These are phyloP conservation scores for Scomber japonicus DNA, from an alignment of 2,113 vertebrate species.

Conservation along the genomic window DNA sequence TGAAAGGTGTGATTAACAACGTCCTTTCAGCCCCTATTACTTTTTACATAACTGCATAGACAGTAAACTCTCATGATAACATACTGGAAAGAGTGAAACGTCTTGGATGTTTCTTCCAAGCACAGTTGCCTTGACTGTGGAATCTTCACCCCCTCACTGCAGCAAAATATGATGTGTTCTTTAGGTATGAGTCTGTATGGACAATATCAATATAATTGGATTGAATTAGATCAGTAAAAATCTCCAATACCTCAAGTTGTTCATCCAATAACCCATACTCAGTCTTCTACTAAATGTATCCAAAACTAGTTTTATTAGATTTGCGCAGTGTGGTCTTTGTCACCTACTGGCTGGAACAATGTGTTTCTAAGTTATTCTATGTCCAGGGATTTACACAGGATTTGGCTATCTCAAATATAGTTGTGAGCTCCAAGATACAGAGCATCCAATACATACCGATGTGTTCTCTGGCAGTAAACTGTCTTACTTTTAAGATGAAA, in stretches of 20 bases:
- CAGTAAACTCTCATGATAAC: slow-evolving; percentile 24
- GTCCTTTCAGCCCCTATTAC: not conserved
- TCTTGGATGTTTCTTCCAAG: slow-evolving; percentile 33
- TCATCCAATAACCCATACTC: not conserved
- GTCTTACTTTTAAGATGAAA: slow-evolving; percentile 10
- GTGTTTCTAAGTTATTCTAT: slow-evolving; percentile 2
- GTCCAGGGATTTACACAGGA: not conserved
- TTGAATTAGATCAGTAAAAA: slow-evolving; percentile 20
- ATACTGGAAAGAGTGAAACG: slow-evolving; percentile 26
- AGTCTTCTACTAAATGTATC: not conserved
- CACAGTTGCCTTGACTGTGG: slow-evolving; percentile 21
- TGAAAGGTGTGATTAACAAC: not conserved
- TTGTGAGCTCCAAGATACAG: slow-evolving; percentile 12
- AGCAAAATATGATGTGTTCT: slow-evolving; percentile 28
- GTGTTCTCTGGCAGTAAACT: slow-evolving; percentile 42
- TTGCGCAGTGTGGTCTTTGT: not conserved
- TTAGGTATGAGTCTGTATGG: not conserved
- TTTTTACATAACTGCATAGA: not conserved
- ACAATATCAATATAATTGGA: slow-evolving; percentile 1
- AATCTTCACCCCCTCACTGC: slow-evolving; percentile 22
- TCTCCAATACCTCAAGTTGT: slow-evolving; percentile 11
- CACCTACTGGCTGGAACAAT: not conserved
- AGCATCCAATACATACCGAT: slow-evolving; percentile 30
- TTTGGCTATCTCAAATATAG: not conserved
- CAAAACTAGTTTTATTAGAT: not conserved